Conservation (phyloP, 2,888 invertebrate species). For the Matsumyia berberina region DNA sequence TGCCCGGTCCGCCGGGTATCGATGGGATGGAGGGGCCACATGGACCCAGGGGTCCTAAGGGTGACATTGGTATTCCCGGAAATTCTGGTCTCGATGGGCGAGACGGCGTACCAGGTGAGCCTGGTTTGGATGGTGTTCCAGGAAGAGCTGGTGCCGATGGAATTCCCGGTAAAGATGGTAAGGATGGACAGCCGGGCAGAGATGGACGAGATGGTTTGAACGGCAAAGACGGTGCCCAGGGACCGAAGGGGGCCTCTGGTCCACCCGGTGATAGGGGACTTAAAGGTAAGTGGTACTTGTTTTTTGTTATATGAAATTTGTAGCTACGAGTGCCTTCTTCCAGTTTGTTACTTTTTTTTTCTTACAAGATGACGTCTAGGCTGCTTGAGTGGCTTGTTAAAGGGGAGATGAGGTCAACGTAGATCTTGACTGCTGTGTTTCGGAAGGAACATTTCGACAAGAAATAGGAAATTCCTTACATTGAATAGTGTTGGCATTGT, state of each 20-base stretch:
- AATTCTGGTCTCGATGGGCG: constrained; percentile 92
- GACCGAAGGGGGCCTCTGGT: constrained; percentile 88
- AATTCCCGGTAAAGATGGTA: constrained; percentile 90
- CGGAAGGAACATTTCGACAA: no score
- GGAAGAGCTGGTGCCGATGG: constrained; percentile 95
- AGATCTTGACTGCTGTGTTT: no score
- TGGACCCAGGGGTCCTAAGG: constrained; percentile 83
- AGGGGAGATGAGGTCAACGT: no score
- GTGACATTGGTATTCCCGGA: constrained; percentile 88
- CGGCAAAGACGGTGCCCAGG: constrained; percentile 86
- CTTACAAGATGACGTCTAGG: no score
- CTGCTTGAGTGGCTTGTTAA: no score
- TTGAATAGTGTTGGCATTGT: no score
- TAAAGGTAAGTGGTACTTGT: constrained; percentile 85
- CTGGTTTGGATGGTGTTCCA: constrained; percentile 92
- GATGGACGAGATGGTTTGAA: constrained; percentile 87
- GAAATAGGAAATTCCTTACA: no score
- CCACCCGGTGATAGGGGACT: constrained; percentile 90
- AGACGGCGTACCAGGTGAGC: constrained; percentile 95
- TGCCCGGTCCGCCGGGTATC: constrained; percentile 87
- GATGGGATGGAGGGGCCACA: constrained; percentile 83
- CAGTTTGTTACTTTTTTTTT: no score
- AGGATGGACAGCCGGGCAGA: constrained; percentile 86
- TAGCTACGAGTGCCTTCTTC: neutral
- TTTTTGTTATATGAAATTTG: neutral